Evolutionary conservation across 2,888 invertebrate species (phyloP).

Genomic region (Plusia festucae): DNA sequence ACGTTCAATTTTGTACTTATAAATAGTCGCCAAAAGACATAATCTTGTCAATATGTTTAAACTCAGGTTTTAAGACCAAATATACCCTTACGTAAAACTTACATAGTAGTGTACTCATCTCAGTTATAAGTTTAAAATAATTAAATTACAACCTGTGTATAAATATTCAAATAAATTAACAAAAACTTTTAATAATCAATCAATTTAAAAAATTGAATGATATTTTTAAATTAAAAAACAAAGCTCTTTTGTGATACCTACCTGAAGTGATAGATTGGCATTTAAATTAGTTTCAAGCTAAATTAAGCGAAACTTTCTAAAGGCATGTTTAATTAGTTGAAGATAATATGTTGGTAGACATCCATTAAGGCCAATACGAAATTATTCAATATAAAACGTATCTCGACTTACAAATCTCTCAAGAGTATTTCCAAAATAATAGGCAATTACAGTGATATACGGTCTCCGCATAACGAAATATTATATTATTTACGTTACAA

Average conservation of each 20-base stretch:
- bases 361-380: background rate
- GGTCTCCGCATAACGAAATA: background rate
- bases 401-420: slow-evolving; percentile 2
- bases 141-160: too few species aligned
- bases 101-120: too few species aligned
- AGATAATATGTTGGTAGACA: background rate
- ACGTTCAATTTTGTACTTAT: too few species aligned
- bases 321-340: background rate
- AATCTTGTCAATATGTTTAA: too few species aligned
- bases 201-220: background rate
- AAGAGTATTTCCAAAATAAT: slow-evolving; percentile 9
- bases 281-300: slow-evolving; percentile 3
- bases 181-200: background rate
- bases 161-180: slow-evolving; percentile 1
- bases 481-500: background rate
- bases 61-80: too few species aligned
- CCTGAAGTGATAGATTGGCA: slow-evolving; percentile 3
- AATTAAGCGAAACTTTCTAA: background rate
- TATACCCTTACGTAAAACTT: too few species aligned
- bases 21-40: too few species aligned
- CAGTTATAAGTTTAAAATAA: too few species aligned
- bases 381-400: background rate
- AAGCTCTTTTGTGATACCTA: background rate
- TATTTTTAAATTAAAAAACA: background rate
- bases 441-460: slow-evolving; percentile 15